Evolutionary conservation across 2,888 invertebrate genomes (phyloP), one percentile per base, ranked within the genome.

Genomic region (Agelastica alni): DNA sequence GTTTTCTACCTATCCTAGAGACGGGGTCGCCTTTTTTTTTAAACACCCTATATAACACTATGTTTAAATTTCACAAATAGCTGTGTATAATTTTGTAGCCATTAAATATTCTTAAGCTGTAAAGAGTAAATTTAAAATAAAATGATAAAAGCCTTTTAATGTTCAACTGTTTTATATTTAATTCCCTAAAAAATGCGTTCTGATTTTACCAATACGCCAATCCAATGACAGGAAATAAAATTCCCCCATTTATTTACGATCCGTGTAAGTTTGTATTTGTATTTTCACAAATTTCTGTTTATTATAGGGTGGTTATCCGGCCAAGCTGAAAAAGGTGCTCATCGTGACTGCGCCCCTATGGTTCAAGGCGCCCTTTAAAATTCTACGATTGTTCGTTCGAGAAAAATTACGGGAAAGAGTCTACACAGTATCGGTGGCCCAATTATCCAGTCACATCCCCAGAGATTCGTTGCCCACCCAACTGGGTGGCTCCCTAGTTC

Each of bases 281-380:
- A 0, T 7, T 26, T 26, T 7, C n/a, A 22, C n/a, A 18, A 10
- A 3, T 16, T 37, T 37, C 42, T 42, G 30, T 46, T 39, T 49
- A 13, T 58, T 59, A 9, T 48, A 96, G 96, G 96, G 96, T 67
- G 95, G 93, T 47, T 97, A 96, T 82, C 97, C 97, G 65, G 97
- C 97, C 18, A 90, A 96, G 72, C 80, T 98, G 73, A 96, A 96
- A 79, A 96, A 96, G 79, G 96, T 98, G 63, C 81, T 97, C 59
- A 96, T 98, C 74, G 96, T 95, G 68, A 96, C 96, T 59, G 96
- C 97, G 41, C 97, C 97, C 47, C 80, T 97, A 74, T 97, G 97
- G 97, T 97, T 97, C 79, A 96, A 95, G 79, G 96, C 96, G 55
- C 96, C 97, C 1, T 97, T 96, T 79, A 93, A 94, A 74, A 94